Percentiles rank a stretch among this genome's conserved stretches.
Conservation (phyloP, 2,888 invertebrate species). For the Caenorhabditis sinica region DNA sequence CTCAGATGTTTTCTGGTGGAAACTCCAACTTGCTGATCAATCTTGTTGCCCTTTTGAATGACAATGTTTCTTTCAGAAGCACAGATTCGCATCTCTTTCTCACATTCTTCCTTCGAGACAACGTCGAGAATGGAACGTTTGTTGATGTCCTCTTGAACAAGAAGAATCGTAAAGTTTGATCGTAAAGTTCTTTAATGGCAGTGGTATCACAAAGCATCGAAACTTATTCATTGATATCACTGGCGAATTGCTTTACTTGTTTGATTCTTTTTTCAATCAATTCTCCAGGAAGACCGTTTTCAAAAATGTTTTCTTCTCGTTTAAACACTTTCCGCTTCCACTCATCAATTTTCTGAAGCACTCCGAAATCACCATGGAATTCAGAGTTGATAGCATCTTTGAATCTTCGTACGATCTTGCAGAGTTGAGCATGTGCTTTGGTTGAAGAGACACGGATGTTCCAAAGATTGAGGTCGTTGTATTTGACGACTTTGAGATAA, state of each 20-base stretch:
- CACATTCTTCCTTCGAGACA: conserved; percentile 43
- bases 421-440: conserved; percentile 85
- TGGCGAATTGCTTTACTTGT: conserved; percentile 36
- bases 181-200: conserved; percentile 62
- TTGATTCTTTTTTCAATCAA: conserved; percentile 35
- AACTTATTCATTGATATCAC: conserved; percentile 35
- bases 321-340: conserved; percentile 58
- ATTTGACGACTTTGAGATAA: conserved; percentile 95
- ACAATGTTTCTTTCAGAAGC: conserved; percentile 68
- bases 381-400: conserved; percentile 85
- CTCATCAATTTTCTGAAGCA: conserved; percentile 66
- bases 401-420: conserved; percentile 87
- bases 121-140: conserved; percentile 60
- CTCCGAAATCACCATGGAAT: conserved; percentile 67
- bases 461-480: conserved; percentile 96
- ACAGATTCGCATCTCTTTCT: conserved; percentile 53
- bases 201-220: conserved; percentile 48
- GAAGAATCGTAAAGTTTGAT: conserved; percentile 67
- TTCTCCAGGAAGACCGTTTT: conserved; percentile 1
- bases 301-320: not conserved
- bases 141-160: conserved; percentile 62
- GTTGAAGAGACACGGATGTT: conserved; percentile 90
- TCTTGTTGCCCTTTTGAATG: conserved; percentile 63
- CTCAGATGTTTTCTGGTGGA: conserved; percentile 71
- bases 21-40: conserved; percentile 71